Base-by-base conservation (phyloP, 2,113 vertebrate species). In the Syrmaticus mikado region DNA sequence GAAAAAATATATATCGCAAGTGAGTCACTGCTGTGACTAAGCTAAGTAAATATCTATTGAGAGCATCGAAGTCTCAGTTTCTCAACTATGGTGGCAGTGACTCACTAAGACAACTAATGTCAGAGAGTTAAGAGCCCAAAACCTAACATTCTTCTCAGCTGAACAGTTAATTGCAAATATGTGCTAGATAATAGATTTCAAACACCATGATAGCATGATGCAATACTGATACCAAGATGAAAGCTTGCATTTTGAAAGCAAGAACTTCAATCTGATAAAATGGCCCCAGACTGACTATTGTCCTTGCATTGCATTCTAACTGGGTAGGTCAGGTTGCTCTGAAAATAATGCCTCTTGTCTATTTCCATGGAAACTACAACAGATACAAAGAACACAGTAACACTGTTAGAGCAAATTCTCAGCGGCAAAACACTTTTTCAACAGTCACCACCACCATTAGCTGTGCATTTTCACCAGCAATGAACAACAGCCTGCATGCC, bases 1-100 rank as follows among this genome's bases (percentile, higher is more conserved):
- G 66, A 41, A 79, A 85, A 87, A 52, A 25, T 0, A 21, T 15
- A 3, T 64, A 50, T 52, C 85, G 32, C 50, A 52, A n/a, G 57
- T 95, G 87, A 97, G 48, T 94, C 94, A 94, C 8, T 94, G 30
- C 57, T 78, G 36, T 97, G 87, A 96, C 66, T 94, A 96, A 96
- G 48, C 94, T 25, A 70, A 92, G 60, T 77, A 91, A 94, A 89
- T n/a, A 91, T 32, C 41, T 92, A 38, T 34, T 66, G 87, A 65
- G 57, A 86, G 79, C 62, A 43, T 45, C 38, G 34, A 61, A 82
- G 90, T 84, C 61, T 94, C 76, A 22, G 17, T 90, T 87, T 86
- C 87, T 91, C 46, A 86, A 72, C 70, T 76, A 25, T 32, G 19
- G 28, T 34, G 68, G 45, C 61, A 90, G 48, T 90, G 73, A 90